phyloP scores from a whole-genome alignment of 2,888 invertebrate species.

The Odontocolon sp. region DNA sequence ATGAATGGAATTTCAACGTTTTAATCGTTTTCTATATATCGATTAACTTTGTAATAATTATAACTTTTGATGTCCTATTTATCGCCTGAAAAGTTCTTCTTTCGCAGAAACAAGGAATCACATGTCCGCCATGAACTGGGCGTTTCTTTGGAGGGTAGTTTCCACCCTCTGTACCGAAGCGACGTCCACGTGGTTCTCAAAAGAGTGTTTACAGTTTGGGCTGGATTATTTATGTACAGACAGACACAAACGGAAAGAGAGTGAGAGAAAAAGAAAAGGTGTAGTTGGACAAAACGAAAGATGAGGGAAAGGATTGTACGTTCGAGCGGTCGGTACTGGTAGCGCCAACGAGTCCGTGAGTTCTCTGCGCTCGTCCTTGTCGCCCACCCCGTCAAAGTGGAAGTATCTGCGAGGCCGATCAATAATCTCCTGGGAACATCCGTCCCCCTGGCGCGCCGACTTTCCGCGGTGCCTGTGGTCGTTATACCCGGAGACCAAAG shows the following conservation, averaged over 20 bases:
- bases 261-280: background rate
- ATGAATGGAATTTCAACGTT: no score
- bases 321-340: background rate
- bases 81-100: no score
- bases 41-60: background rate
- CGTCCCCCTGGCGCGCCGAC: slow-evolving; percentile 68
- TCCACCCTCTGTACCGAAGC: slow-evolving; percentile 35
- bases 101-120: no score
- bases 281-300: no score
- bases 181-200: slow-evolving; percentile 28
- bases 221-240: no score
- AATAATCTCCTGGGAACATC: slow-evolving; percentile 80
- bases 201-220: no score
- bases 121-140: slow-evolving; percentile 47
- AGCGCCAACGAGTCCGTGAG: background rate
- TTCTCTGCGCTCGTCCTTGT: slow-evolving; percentile 59
- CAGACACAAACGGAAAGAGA: background rate
- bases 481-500: background rate
- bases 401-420: slow-evolving; percentile 76
- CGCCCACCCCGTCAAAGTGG: slow-evolving; percentile 64
- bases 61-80: background rate
- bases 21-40: no score
- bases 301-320: background rate
- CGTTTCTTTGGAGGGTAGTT: slow-evolving; percentile 48
- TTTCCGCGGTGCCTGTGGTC: background rate